Evolutionary conservation across 2,113 vertebrate species (phyloP).

Genomic region (Petaurus breviceps): DNA sequence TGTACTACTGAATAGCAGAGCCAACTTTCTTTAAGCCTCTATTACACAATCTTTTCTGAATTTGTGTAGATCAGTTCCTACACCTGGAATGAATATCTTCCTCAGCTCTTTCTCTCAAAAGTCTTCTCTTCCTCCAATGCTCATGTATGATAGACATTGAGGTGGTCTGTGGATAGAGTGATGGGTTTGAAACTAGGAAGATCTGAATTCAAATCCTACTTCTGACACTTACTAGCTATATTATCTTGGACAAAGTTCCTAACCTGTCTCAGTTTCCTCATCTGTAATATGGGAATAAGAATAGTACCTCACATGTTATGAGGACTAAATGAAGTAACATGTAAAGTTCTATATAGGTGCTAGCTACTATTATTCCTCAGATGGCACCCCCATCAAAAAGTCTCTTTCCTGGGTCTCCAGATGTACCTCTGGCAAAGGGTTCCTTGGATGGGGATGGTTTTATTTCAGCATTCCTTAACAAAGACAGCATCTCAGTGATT

Average conservation of each 20-base stretch:
- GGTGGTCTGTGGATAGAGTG: background rate
- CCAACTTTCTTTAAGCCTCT: background rate
- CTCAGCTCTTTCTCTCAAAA: background rate
- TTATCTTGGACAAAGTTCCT: background rate
- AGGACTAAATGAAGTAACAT: background rate
- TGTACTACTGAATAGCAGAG: background rate
- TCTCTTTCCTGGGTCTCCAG: background rate
- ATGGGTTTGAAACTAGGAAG: background rate
- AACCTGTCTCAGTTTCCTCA: background rate
- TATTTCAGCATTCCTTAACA: conserved; percentile 21
- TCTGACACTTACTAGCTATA: background rate
- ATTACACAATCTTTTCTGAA: background rate
- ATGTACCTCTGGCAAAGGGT: background rate
- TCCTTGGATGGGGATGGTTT: background rate
- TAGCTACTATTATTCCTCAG: background rate
- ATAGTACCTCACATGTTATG: background rate
- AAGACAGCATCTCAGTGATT: conserved; percentile 29
- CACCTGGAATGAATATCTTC: background rate
- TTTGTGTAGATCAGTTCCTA: background rate
- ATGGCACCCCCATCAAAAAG: background rate
- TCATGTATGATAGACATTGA: background rate
- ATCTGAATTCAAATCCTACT: background rate
- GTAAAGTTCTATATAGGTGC: background rate
- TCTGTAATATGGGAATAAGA: background rate
- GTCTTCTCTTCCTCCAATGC: background rate